Evolutionary conservation across 2,888 invertebrate species (phyloP).

Genomic region (Ceriagrion tenellum): DNA sequence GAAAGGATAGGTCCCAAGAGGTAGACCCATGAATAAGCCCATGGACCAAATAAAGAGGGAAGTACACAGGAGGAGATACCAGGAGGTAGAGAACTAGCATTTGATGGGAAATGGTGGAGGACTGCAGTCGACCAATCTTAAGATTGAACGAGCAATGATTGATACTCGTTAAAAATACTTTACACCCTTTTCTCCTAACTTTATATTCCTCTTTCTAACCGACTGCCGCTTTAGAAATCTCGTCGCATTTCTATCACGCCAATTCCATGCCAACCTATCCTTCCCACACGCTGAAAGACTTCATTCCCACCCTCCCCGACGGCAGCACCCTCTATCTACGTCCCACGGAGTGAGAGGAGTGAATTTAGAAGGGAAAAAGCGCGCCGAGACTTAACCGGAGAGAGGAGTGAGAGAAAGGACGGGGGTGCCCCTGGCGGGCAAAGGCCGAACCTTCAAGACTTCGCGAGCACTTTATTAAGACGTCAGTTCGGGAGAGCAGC

Average conservation of each 20-base stretch:
- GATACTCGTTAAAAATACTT: neutral
- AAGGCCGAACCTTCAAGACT: neutral
- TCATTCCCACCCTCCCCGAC: neutral
- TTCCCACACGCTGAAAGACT: too few relatives aligned
- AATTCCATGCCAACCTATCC: neutral
- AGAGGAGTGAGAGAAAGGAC: neutral
- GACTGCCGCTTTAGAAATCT: neutral
- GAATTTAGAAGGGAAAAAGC: too few relatives aligned
- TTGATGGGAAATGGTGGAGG: too few relatives aligned
- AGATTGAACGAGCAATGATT: too few relatives aligned
- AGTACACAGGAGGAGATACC: too few relatives aligned
- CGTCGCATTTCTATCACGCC: neutral
- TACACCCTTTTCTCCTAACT: neutral
- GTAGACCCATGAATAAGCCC: too few relatives aligned
- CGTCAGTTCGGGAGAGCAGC: neutral
- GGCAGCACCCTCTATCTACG: neutral
- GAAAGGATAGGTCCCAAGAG: too few relatives aligned
- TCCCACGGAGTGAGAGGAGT: neutral
- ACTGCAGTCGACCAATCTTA: too few relatives aligned
- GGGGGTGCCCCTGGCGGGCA: slow-evolving; percentile 20
- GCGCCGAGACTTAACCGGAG: neutral
- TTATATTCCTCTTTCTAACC: neutral
- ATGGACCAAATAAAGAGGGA: too few relatives aligned
- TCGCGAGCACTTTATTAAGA: slow-evolving; percentile 9
- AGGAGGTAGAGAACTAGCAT: too few relatives aligned